Conservation (phyloP, 2,888 invertebrate genomes). For the Thera britannica region DNA sequence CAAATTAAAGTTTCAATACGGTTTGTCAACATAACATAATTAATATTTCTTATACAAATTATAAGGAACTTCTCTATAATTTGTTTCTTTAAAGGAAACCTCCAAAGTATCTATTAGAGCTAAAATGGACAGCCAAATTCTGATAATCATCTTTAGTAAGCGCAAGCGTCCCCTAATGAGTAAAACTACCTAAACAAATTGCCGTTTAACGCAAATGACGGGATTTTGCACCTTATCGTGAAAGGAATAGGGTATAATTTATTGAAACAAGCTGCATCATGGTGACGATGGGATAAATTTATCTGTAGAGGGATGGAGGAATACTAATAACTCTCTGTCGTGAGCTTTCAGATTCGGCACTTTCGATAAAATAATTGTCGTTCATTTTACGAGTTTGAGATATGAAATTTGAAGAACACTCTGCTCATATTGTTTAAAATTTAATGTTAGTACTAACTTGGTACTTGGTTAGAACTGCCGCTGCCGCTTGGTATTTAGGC, state of each 20-base stretch:
- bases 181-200: slow-evolving; percentile 28
- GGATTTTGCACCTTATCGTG: slow-evolving; percentile 16
- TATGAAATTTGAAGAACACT: neutral
- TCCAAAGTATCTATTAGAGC: neutral
- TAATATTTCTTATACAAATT: neutral
- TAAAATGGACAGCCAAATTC: slow-evolving; percentile 15
- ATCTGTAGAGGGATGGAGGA: slow-evolving; percentile 44
- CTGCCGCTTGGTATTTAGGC: too few relatives aligned
- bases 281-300: slow-evolving; percentile 48
- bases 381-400: slow-evolving; percentile 3
- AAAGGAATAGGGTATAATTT: slow-evolving; percentile 9
- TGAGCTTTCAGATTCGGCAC: slow-evolving; percentile 24
- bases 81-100: too few relatives aligned
- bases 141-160: slow-evolving; percentile 25
- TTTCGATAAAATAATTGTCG: slow-evolving; percentile 26
- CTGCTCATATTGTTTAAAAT: too few relatives aligned
- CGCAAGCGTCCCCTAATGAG: slow-evolving; percentile 28
- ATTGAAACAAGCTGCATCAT: slow-evolving; percentile 37
- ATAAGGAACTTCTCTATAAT: too few relatives aligned
- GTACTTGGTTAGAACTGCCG: too few relatives aligned
- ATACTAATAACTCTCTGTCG: slow-evolving; percentile 43
- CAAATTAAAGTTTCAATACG: too few relatives aligned
- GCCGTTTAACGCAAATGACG: slow-evolving; percentile 15
- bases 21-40: too few relatives aligned
- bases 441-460: too few relatives aligned